phyloP scores from a whole-genome alignment of 2,113 vertebrate genomes.

The Pelmatolapia mariae region DNA sequence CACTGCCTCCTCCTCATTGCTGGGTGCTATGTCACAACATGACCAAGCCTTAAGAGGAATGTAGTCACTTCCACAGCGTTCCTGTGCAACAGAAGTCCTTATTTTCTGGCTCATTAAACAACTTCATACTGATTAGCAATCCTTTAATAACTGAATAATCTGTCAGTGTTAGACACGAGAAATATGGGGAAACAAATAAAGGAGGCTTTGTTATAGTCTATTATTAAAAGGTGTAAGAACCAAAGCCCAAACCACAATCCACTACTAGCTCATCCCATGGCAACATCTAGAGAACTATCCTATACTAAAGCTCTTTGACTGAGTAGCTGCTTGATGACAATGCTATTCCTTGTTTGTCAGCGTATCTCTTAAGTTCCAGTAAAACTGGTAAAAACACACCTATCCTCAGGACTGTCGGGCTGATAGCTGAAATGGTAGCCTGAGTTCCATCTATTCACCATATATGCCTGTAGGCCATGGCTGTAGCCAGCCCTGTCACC shows the following conservation, averaged over 20 bases:
- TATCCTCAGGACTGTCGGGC: not conserved
- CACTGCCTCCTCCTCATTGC: not conserved
- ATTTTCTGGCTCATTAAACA: not conserved
- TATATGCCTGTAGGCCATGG: not conserved
- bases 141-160: not conserved
- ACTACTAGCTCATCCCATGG: not conserved
- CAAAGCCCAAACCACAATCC: not conserved
- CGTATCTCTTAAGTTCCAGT: not conserved
- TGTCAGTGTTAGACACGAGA: not conserved
- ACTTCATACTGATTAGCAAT: not conserved
- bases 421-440: not conserved
- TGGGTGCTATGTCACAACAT: slow-evolving; percentile 56
- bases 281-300: not conserved
- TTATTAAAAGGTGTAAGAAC: not conserved
- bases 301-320: not conserved
- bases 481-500: not conserved
- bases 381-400: not conserved
- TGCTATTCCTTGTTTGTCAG: not conserved
- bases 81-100: slow-evolving; percentile 2
- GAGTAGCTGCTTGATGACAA: not conserved
- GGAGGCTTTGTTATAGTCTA: not conserved
- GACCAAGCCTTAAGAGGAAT: slow-evolving; percentile 54
- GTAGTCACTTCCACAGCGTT: not conserved
- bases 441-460: not conserved
- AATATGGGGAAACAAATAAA: not conserved